Percentiles rank a stretch among this genome's conserved stretches.
Evolutionary conservation across 2,797 vertebrate species (phyloP).

Genomic region (Acridotheres tristis): DNA sequence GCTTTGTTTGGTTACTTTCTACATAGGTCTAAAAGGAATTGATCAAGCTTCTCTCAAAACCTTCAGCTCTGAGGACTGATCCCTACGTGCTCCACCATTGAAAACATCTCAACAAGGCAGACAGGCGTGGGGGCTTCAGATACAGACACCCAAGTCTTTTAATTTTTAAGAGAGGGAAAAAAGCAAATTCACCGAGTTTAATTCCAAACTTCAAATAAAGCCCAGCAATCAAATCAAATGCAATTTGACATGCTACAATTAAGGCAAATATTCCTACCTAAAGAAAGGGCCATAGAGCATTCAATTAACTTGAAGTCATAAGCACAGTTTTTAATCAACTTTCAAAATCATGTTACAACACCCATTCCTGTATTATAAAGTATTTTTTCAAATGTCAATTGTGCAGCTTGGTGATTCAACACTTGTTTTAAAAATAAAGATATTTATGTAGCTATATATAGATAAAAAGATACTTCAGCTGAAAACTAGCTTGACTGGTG

Average conservation of each 20-base stretch:
- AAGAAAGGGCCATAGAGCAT: not conserved
- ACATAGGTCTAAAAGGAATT: not conserved
- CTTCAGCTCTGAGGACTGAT: not conserved
- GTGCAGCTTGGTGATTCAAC: not conserved
- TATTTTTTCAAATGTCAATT: not conserved
- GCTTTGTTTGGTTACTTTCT: not conserved
- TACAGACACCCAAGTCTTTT: not conserved
- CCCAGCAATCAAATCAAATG: not conserved
- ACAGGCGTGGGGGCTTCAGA: not conserved
- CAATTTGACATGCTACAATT: not conserved
- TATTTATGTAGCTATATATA: not conserved
- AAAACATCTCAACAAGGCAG: not conserved
- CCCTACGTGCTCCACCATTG: accelerated
- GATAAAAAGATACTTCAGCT: not conserved
- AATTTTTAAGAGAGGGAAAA: not conserved
- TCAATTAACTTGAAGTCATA: not conserved
- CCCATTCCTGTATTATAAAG: not conserved
- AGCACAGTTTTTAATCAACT: not conserved
- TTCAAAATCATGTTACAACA: not conserved
- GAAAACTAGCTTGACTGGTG: not conserved
- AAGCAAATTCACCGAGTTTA: not conserved
- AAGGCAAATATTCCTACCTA: not conserved
- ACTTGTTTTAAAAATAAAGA: not conserved
- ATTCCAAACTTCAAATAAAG: not conserved
- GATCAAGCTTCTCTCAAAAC: not conserved